Conservation (phyloP, 2,113 vertebrate species). For the Chloroceryle aenea region DNA sequence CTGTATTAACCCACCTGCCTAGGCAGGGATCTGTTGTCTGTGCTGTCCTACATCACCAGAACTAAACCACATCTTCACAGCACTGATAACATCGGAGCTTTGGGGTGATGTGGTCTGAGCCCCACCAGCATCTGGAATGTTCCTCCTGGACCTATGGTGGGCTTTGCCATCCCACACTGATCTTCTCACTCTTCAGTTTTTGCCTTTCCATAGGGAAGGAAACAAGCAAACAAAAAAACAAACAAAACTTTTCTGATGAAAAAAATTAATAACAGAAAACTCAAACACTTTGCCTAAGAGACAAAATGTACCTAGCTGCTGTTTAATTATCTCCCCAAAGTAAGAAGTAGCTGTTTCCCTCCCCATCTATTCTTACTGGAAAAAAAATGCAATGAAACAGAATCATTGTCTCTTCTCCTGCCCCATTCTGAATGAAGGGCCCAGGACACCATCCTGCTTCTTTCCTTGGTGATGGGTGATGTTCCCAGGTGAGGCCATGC, state of each 20-base stretch:
- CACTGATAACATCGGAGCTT: background rate
- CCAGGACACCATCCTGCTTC: background rate
- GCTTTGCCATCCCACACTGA: background rate
- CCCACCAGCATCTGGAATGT: background rate
- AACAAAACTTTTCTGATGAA: background rate
- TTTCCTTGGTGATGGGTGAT: background rate
- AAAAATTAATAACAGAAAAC: background rate
- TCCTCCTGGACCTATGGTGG: accelerated
- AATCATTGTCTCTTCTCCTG: background rate
- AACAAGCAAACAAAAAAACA: background rate
- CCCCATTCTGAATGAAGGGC: background rate
- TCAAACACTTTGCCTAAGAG: background rate
- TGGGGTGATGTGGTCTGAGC: accelerated
- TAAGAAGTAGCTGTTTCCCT: background rate
- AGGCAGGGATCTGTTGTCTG: background rate
- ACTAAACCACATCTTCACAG: background rate
- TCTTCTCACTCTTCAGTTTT: background rate
- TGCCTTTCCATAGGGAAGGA: background rate
- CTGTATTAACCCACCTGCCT: background rate
- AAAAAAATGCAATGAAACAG: background rate
- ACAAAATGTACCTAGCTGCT: background rate
- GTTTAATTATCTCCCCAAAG: background rate
- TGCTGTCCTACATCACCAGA: background rate
- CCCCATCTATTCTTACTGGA: background rate
- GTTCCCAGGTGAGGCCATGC: background rate